A percentile compares a stretch with the other conserved stretches of the same genome.
phyloP scores from a whole-genome alignment of 2,888 invertebrate species.

The Panopea generosa region DNA sequence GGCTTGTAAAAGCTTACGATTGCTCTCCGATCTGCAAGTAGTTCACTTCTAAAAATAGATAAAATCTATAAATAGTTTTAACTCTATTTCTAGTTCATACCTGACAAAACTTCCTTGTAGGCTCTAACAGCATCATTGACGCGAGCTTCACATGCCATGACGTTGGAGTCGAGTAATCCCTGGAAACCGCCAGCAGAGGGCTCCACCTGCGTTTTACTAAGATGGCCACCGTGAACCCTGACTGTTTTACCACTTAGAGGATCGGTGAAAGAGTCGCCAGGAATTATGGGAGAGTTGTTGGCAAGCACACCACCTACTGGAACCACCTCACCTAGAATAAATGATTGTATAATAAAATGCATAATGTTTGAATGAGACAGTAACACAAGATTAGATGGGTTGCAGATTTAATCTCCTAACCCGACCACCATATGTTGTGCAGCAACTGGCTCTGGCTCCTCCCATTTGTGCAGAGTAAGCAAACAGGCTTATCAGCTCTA shows the following conservation, averaged over 20 bases:
- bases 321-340: slow-evolving; percentile 74
- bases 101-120: slow-evolving; percentile 76
- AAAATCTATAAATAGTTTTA: too few species aligned
- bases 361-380: too few species aligned
- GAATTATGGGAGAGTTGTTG: slow-evolving; percentile 75
- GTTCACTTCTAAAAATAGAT: too few species aligned
- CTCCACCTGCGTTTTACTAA: slow-evolving; percentile 69
- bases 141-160: slow-evolving; percentile 79
- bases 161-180: slow-evolving; percentile 78
- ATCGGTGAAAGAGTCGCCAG: slow-evolving; percentile 78
- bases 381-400: too few species aligned
- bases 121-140: slow-evolving; percentile 74
- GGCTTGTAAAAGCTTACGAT: too few species aligned
- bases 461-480: too few species aligned
- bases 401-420: too few species aligned
- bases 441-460: too few species aligned
- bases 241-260: slow-evolving; percentile 76
- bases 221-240: slow-evolving; percentile 74
- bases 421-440: too few species aligned
- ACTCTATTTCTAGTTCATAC: too few species aligned
- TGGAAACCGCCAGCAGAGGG: slow-evolving; percentile 82
- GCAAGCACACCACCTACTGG: slow-evolving; percentile 81
- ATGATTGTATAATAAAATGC: not conserved
- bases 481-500: too few species aligned
- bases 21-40: too few species aligned